Evolutionary conservation across 1,140 invertebrate genomes (phyloP).

Genomic region (Myzus persicae): DNA sequence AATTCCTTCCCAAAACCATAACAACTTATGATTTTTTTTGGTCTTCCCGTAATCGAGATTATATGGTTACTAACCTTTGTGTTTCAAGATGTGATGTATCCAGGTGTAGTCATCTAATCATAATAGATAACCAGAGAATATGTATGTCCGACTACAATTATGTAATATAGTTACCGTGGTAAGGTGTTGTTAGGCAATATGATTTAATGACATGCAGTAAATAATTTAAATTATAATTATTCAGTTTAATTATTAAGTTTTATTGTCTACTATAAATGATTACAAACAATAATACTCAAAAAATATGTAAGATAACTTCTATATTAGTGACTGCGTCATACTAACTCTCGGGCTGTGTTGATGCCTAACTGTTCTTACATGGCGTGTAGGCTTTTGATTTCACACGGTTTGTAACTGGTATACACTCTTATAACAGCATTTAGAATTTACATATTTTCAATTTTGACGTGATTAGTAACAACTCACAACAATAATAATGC

Average conservation of each 20-base stretch:
- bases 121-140: background rate
- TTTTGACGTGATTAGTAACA: background rate
- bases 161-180: background rate
- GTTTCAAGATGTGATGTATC: background rate
- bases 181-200: background rate
- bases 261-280: background rate
- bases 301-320: background rate
- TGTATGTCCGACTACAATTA: background rate
- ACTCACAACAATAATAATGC: background rate
- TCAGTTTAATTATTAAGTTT: background rate
- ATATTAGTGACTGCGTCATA: background rate
- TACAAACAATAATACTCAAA: background rate
- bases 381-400: background rate
- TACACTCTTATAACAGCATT: background rate
- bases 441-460: background rate
- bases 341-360: background rate
- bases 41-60: background rate
- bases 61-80: background rate
- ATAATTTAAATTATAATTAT: background rate
- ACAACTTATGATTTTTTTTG: background rate
- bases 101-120: no score
- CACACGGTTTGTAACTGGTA: background rate
- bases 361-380: background rate
- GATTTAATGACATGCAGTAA: background rate
- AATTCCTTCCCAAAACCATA: background rate